Conservation (phyloP, 2,797 vertebrate species). For the Brotula barbata region DNA sequence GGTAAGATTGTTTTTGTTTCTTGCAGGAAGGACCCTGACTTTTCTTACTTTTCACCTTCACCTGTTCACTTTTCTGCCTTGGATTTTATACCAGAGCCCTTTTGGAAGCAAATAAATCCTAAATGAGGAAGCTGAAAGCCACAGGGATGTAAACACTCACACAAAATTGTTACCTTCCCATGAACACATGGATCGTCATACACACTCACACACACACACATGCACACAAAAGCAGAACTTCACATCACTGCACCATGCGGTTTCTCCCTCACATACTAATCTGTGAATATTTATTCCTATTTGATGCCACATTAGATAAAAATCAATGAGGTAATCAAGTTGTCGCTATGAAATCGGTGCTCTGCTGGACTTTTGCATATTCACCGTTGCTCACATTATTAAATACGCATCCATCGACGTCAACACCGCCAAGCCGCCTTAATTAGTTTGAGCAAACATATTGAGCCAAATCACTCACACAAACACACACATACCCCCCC, state of each 20-base stretch:
- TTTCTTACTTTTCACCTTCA: too few relatives aligned
- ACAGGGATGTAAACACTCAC: slow-evolving; percentile 3
- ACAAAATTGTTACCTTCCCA: not conserved
- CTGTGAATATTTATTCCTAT: slow-evolving; percentile 80
- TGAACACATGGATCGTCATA: slow-evolving; percentile 22
- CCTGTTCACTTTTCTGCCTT: too few relatives aligned
- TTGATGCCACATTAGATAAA: slow-evolving; percentile 72
- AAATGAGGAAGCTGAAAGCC: too few relatives aligned
- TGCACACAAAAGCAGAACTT: too few relatives aligned
- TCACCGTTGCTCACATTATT: slow-evolving; percentile 77
- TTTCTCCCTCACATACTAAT: slow-evolving; percentile 62
- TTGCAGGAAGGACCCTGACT: too few relatives aligned
- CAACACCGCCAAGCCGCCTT: slow-evolving; percentile 61
- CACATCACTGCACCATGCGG: slow-evolving; percentile 32
- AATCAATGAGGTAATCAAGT: slow-evolving; percentile 83
- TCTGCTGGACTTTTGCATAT: slow-evolving; percentile 76
- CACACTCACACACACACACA: slow-evolving; percentile 37
- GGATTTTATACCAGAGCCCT: too few relatives aligned
- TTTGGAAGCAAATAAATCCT: too few relatives aligned
- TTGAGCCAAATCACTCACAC: slow-evolving; percentile 57
- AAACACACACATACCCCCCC: slow-evolving; percentile 58
- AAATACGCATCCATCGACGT: slow-evolving; percentile 79
- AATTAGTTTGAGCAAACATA: slow-evolving; percentile 83
- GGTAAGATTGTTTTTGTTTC: too few relatives aligned
- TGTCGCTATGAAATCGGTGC: slow-evolving; percentile 56